Base-by-base conservation (phyloP, 2,797 vertebrate genomes). In the Meda fulgida region DNA sequence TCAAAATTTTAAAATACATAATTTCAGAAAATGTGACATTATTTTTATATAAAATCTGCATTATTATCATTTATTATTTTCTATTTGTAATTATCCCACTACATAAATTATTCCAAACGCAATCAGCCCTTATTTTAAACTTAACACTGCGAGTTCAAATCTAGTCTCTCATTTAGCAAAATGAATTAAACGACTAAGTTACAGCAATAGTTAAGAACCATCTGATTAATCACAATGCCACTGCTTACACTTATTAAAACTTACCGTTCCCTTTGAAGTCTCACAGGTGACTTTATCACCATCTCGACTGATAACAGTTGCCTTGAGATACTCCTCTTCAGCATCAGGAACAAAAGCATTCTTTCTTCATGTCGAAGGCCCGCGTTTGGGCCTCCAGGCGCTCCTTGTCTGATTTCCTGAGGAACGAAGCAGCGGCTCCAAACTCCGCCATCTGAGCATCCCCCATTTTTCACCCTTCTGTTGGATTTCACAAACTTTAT, bases 371-470 rank as follows among this genome's bases (percentile, higher is more conserved):
- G 70, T 72, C 70, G 5, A 72, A 72, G 70, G 16, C 0, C 7
- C 70, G 70, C 1, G 92, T 97, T 87, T 97, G 97, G 23, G 95
- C 95, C 81, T 96, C 96, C 31, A 97, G 82, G 23, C 96, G 93
- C 88, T 96, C 95, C 91, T 87, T 96, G 4, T 97, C 96, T 0
- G 96, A 94, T 88, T 97, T 96, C 76, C 97, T 94, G 90, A 97
- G 93, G 55, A 84, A 97, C 10, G 96, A 16, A 65, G 96, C 96
- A 0, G 97, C 97, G 0, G 88, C 0, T 84, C 97, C 96, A 87
- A 97, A 97, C 2, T 96, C 96, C 0, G 90, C 86, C 96, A 97
- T 95, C 10, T 91, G 53, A 3, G 94, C 85, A 1, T 94, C 93
- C 1, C 51, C 90, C 94, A 95, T 96, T 43, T 85, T 76, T 88